Conservation (phyloP, 1,140 invertebrate species). For the Amyelois transitella region DNA sequence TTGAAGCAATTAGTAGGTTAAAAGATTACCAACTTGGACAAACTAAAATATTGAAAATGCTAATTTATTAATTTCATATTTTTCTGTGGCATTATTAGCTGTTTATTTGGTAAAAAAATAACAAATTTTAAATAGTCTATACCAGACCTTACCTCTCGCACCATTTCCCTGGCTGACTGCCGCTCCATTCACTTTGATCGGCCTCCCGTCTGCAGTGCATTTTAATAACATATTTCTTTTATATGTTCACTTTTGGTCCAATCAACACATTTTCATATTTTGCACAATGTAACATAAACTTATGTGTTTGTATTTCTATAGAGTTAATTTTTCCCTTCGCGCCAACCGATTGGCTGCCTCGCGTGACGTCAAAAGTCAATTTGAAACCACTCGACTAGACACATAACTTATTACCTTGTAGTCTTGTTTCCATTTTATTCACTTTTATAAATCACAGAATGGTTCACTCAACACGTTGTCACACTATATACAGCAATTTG, state of each 20-base stretch:
- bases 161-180: constrained; percentile 56
- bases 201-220: constrained; percentile 67
- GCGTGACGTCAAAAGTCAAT: constrained; percentile 67
- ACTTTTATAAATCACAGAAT: constrained; percentile 8
- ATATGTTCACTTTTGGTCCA: constrained; percentile 50
- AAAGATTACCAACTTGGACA: no score
- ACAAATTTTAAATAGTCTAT: constrained; percentile 9
- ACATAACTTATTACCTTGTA: constrained; percentile 53
- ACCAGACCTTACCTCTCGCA: constrained; percentile 54
- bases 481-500: constrained; percentile 16
- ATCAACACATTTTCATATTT: constrained; percentile 25
- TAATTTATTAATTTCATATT: no score
- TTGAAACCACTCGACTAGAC: constrained; percentile 59
- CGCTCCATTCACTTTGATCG: constrained; percentile 65
- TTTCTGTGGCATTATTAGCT: no score
- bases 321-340: constrained; percentile 49
- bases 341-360: constrained; percentile 52
- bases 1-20: no score
- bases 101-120: no score
- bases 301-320: neutral
- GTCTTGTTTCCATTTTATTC: constrained; percentile 19
- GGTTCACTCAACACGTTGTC: constrained; percentile 41
- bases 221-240: constrained; percentile 64
- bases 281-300: constrained; percentile 3
- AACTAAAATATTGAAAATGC: no score